Evolutionary conservation across 2,113 vertebrate species (phyloP), one percentile per base, ranked within the genome.

Genomic region (Vulpes vulpes): DNA sequence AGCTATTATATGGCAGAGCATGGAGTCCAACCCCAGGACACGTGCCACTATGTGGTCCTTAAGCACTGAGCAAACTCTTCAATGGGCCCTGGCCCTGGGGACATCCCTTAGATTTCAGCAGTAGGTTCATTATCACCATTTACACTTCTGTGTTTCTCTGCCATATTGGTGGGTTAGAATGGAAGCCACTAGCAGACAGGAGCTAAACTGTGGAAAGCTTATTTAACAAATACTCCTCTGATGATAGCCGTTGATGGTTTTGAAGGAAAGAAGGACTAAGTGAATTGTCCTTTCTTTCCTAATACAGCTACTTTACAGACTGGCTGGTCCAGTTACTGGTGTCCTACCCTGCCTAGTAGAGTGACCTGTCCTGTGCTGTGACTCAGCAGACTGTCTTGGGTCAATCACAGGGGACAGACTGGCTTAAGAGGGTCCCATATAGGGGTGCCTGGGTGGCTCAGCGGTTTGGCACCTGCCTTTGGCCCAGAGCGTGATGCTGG

Each of bases 281-380:
- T 57, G 35, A 73, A 53, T 55, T 49, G 59, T 60, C 93, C 53
- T 71, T 91, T 69, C 59, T 71, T 79, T 85, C 57, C 89, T 30
- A 27, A 74, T 14, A 55, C 5, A 53, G 57, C 73, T 62, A 32
- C 91, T 87, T 91, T 60, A 94, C 49, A 95, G 86, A 92, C 15
- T 8, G 8, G 35, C 11, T 15, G 79, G 19, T 60, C 25, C 43
- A 53, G 60, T 92, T 22, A 57, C 78, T 43, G 3, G 16, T 74
- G 9, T 74, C 51, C 57, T 14, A n/a, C 43, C 62, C 65, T 86
- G 73, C 55, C 59, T 85, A 11, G 32, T 15, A 43, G 6, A 92
- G 65, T 0, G 0, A 32, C n/a, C 0, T 11, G 73, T 92, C 81
- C 65, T n/a, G 22, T 0, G 1, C 53, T 69, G 5, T 27, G n/a